These are phyloP conservation scores for Rhabdophis nuchalis DNA, from an alignment of 2,797 vertebrate genomes.

Conservation along the genomic window DNA sequence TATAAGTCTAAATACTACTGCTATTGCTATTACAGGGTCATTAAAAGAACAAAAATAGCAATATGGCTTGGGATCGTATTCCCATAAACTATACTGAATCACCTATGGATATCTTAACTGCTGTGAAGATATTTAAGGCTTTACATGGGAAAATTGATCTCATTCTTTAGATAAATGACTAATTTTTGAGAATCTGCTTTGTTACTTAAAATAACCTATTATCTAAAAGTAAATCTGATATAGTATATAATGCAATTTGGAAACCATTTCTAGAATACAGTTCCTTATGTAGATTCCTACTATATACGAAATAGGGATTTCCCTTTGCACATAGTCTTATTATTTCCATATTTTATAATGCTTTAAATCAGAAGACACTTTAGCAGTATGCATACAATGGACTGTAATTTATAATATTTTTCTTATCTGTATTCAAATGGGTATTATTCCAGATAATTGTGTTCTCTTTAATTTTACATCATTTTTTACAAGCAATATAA, in stretches of 20 bases:
- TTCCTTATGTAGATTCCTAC: not conserved
- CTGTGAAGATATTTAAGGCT: not conserved
- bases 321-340: not conserved
- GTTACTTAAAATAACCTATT: not conserved
- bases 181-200: not conserved
- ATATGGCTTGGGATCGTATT: not conserved
- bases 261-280: not conserved
- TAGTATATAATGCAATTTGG: not conserved
- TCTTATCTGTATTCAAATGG: not conserved
- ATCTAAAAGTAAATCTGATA: not conserved
- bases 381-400: not conserved
- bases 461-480: not conserved
- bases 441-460: not conserved
- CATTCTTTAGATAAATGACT: not conserved
- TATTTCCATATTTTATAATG: not conserved
- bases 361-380: not conserved
- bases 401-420: not conserved
- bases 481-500: not conserved
- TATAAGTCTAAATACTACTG: too few species aligned
- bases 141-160: not conserved
- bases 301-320: not conserved
- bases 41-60: too few species aligned
- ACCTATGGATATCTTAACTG: not conserved
- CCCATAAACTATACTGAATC: not conserved
- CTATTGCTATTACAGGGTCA: too few species aligned